Conservation (phyloP, 2,888 invertebrate genomes). For the Ormyrus rosae region DNA sequence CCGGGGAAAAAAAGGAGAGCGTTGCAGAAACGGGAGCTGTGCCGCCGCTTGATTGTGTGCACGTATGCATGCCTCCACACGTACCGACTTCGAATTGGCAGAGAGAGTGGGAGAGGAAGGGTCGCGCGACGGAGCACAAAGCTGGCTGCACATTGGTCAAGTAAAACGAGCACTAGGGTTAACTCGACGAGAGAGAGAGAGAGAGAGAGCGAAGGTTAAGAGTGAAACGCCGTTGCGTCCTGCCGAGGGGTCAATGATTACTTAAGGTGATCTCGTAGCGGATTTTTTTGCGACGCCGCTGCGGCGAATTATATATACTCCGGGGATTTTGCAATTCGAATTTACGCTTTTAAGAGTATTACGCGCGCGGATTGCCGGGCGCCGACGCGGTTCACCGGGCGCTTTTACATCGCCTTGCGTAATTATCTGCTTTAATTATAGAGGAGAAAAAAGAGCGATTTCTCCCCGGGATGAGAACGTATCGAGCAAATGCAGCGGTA, state of each 20-base stretch:
- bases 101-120: conserved; percentile 12
- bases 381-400: too few relatives aligned
- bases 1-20: neutral
- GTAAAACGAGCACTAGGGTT: conserved; percentile 35
- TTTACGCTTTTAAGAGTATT: too few relatives aligned
- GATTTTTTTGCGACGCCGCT: neutral
- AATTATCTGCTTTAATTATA: too few relatives aligned
- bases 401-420: too few relatives aligned
- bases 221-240: conserved; percentile 13
- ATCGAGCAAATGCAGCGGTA: too few relatives aligned
- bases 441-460: too few relatives aligned
- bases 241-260: too few relatives aligned
- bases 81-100: conserved; percentile 21
- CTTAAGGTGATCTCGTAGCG: too few relatives aligned
- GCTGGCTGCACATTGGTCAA: conserved; percentile 42
- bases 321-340: too few relatives aligned
- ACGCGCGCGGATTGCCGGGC: too few relatives aligned
- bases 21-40: conserved; percentile 1
- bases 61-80: neutral
- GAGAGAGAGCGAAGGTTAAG: conserved; percentile 18
- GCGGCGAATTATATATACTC: neutral
- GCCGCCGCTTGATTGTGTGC: neutral
- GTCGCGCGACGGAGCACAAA: conserved; percentile 25
- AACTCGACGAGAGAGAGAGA: conserved; percentile 15
- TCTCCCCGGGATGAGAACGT: too few relatives aligned